Evolutionary conservation across 2,888 invertebrate genomes (phyloP).

Genomic region (Plebejus melissa): DNA sequence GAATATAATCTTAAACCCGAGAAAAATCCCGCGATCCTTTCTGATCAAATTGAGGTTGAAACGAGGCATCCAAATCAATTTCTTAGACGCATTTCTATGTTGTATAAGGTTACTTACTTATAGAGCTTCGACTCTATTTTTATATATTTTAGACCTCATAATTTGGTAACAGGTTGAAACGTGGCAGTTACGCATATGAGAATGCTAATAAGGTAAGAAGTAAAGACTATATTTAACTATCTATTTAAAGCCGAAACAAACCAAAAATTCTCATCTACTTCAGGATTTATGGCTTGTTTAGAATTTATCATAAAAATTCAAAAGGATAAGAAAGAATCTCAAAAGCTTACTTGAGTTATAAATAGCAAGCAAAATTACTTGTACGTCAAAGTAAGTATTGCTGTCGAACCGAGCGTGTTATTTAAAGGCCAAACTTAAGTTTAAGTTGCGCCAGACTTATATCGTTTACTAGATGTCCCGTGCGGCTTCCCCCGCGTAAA

Average conservation of each 20-base stretch:
- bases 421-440: constrained; percentile 16
- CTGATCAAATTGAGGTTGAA: constrained; percentile 31
- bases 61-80: constrained; percentile 30
- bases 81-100: constrained; percentile 7
- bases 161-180: too few relatives aligned
- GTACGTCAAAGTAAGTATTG: constrained; percentile 8
- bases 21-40: constrained; percentile 40
- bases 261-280: too few relatives aligned
- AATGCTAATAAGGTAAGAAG: too few relatives aligned
- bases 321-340: background rate
- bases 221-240: too few relatives aligned
- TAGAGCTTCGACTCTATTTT: background rate
- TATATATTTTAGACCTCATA: too few relatives aligned
- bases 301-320: too few relatives aligned
- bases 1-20: constrained; percentile 55
- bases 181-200: too few relatives aligned
- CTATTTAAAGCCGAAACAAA: too few relatives aligned
- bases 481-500: too few relatives aligned
- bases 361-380: background rate
- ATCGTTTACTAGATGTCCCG: background rate
- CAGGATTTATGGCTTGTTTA: too few relatives aligned
- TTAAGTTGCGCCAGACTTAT: constrained; percentile 10
- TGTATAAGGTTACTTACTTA: background rate
- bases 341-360: background rate
- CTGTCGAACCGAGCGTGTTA: constrained; percentile 16